Percentiles rank a stretch among this genome's conserved stretches.
Evolutionary conservation across 2,888 invertebrate species (phyloP).

Genomic region (Neuroscelio doddi): DNA sequence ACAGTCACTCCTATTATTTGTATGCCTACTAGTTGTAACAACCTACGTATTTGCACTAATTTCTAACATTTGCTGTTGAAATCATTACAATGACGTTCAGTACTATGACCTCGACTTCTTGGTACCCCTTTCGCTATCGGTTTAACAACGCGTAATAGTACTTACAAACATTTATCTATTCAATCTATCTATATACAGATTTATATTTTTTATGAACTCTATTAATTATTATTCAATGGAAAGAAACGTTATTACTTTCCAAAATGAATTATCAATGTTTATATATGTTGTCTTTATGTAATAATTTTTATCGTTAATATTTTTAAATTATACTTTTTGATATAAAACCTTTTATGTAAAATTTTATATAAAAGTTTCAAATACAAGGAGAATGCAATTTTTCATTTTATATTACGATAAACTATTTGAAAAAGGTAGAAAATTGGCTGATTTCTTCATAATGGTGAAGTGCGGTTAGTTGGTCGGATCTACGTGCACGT

Average conservation of each 20-base stretch:
- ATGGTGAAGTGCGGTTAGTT: slow-evolving; percentile 34
- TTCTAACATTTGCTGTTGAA: slow-evolving; percentile 52
- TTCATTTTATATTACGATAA: no score
- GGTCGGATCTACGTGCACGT: slow-evolving; percentile 25
- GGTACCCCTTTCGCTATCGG: slow-evolving; percentile 57
- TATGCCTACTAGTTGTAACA: slow-evolving; percentile 26
- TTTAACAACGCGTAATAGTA: slow-evolving; percentile 38
- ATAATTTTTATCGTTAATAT: no score
- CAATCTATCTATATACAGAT: slow-evolving; percentile 26
- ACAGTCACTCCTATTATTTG: slow-evolving; percentile 14
- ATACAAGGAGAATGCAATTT: no score
- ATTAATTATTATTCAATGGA: no score
- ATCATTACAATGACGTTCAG: slow-evolving; percentile 52
- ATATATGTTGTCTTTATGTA: no score
- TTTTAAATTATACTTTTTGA: no score
- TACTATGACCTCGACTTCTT: slow-evolving; percentile 59
- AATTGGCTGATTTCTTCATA: slow-evolving; percentile 32
- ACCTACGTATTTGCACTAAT: slow-evolving; percentile 54
- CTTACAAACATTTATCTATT: slow-evolving; percentile 26
- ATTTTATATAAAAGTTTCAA: no score
- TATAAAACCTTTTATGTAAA: no score
- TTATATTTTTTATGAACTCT: no score
- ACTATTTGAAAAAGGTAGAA: slow-evolving; percentile 11
- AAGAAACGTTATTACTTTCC: neutral
- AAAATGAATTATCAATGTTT: no score